Base-by-base conservation (phyloP, 2,113 vertebrate species). In the Astatotilapia flaviijosephi region DNA sequence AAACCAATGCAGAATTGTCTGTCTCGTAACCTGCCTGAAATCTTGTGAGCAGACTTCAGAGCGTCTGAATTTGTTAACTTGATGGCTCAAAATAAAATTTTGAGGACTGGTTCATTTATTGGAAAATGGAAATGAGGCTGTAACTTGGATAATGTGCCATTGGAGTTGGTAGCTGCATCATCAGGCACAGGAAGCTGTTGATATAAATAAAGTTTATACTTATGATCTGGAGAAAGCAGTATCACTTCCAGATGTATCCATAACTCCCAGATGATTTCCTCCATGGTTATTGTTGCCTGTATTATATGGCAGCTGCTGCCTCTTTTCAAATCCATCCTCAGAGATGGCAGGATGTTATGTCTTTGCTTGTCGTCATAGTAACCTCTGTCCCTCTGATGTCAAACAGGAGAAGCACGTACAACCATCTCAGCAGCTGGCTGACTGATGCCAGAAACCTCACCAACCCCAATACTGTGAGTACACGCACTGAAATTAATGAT, bases 361-460 rank as follows among this genome's bases (percentile, higher is more conserved):
- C 82, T 75, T 35, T 17, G 13, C 82, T 80, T 62, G 86, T 89
- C 7, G 53, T 86, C 89, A 86, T 88, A 58, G 79, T 93, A 91
- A 92, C 81, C 21, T 53, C 21, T 83, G 23, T 88, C 51, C 53
- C 13, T 79, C 37, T 92, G 70, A 56, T 90, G 83, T 89, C 58
- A 51, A 37, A 31, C 96, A 99, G 98, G 97, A 98, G 99, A 98
- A 99, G 98, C 97, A 99, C 98, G 0, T 99, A 99, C 95, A 99
- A 99, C 95, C 99, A 99, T 91, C 97, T 99, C 95, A 99, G 98
- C 97, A 99, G 99, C 96, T 99, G 98, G 99, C 96, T 99, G 96
- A 99, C 99, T 89, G 99, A 99, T 65, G 98, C 98, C 89, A 97
- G 99, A 95, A 99, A 99, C 95, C 98, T 99, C 96, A 99, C 98